Evolutionary conservation across 2,797 vertebrate genomes (phyloP), one percentile per base, ranked within the genome.

Genomic region (Hephaestus fuliginosus): DNA sequence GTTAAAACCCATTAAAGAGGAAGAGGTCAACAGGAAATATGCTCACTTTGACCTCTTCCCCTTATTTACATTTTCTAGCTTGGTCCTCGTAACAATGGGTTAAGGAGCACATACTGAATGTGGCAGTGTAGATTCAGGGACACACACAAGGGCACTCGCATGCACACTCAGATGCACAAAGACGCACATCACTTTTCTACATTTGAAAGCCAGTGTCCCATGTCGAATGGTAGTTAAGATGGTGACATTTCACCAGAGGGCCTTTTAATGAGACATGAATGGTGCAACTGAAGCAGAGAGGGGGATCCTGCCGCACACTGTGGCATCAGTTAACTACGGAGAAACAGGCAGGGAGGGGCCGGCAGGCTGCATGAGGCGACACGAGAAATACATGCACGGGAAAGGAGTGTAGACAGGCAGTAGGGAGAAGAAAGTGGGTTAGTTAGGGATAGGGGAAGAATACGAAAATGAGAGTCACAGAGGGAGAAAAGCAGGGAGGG

Each of bases 221-320:
- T 80, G 22, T 91, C 56, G 51, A 80, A 86, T 80, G 79, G 52
- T 73, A 76, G 77, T 86, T 89, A 86, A 61, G 80, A 88, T 36
- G 70, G 71, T 88, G 91, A 85, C 90, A 93, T 93, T 92, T 93
- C 82, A 88, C 70, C 71, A 76, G 57, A 74, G 62, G 72, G 74
- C 58, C 75, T 84, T 82, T 81, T 86, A 93, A 92, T 89, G 80
- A 91, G 84, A 91, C 51, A 48, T 85, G 88, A 84, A 84, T 41
- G 63, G 79, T 48, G 78, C 46, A 81, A 72, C 15, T 72, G 77
- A 80, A 76, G 80, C 75, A 75, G 69, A 69, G 62, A 56, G 43
- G 77, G 76, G 66, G 66, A 28, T 82, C 58, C 43, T 28, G 70
- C 65, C 36, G 68, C 70, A 79, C 22, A 39, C 57, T 66, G 70